Percentiles rank a stretch among this genome's conserved stretches.
Evolutionary conservation across 2,888 invertebrate species (phyloP).

Genomic region (Machimus atricapillus): DNA sequence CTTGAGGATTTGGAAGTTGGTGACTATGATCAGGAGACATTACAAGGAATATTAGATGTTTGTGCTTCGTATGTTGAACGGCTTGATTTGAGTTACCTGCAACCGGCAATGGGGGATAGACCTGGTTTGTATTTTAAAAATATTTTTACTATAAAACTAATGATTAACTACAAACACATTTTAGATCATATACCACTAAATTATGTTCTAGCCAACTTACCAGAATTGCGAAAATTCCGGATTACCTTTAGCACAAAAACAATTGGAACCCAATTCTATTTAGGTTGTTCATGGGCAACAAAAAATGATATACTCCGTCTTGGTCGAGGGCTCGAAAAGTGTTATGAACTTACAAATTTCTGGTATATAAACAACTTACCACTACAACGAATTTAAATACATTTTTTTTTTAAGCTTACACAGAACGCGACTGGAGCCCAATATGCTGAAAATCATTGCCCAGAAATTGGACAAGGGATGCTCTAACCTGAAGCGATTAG

Average conservation of each 20-base stretch:
- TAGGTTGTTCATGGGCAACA: slow-evolving; percentile 59
- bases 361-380: slow-evolving; percentile 53
- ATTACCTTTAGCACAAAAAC: slow-evolving; percentile 60
- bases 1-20: slow-evolving; percentile 58
- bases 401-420: slow-evolving; percentile 52
- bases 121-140: slow-evolving; percentile 43
- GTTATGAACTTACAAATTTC: slow-evolving; percentile 58
- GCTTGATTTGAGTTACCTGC: slow-evolving; percentile 58
- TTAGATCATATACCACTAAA: slow-evolving; percentile 62
- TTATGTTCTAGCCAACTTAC: slow-evolving; percentile 59
- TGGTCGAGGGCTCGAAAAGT: slow-evolving; percentile 57
- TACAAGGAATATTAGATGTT: slow-evolving; percentile 57
- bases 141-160: neutral
- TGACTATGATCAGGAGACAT: slow-evolving; percentile 59
- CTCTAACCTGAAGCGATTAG: slow-evolving; percentile 54
- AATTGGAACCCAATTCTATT: slow-evolving; percentile 57
- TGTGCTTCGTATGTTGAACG: slow-evolving; percentile 59
- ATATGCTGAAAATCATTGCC: slow-evolving; percentile 56
- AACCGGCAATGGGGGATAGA: slow-evolving; percentile 54
- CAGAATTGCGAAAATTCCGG: slow-evolving; percentile 57
- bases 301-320: slow-evolving; percentile 55
- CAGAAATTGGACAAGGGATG: slow-evolving; percentile 59
- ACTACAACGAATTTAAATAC: neutral
- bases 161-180: neutral
- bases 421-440: slow-evolving; percentile 57